A percentile compares a stretch with the other conserved stretches of the same genome.
Evolutionary conservation across 2,888 invertebrate genomes (phyloP).

Genomic region (Chalcis sispes): DNA sequence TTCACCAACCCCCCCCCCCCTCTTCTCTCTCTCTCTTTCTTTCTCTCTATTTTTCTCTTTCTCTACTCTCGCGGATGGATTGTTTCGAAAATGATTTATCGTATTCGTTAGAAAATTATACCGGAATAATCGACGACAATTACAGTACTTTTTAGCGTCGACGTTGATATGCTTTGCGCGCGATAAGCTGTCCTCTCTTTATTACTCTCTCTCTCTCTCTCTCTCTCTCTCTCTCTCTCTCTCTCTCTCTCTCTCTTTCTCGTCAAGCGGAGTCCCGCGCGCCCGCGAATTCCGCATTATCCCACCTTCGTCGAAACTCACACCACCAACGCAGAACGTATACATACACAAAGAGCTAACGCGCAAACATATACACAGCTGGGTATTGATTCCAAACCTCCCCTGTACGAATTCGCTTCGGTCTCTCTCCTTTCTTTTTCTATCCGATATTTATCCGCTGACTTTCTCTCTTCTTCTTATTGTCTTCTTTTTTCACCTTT

Average conservation of each 20-base stretch:
- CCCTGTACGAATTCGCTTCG: not conserved
- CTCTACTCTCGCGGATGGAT: not conserved
- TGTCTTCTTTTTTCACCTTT: not conserved
- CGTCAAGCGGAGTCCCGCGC: not conserved
- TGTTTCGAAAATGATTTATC: conserved; percentile 5
- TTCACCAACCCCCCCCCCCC: no score
- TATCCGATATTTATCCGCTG: not conserved
- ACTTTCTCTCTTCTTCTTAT: not conserved
- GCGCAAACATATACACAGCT: no score
- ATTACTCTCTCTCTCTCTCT: not conserved
- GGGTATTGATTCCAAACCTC: conserved; percentile 2
- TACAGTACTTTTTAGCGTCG: no score
- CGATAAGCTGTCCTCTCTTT: not conserved
- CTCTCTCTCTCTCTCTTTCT: conserved; percentile 4
- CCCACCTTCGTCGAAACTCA: no score
- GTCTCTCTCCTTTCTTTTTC: not conserved
- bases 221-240: conserved; percentile 3
- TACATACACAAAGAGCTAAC: not conserved
- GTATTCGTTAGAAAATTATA: conserved; percentile 1
- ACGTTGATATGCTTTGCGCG: not conserved
- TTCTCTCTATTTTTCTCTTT: no score
- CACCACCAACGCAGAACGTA: no score
- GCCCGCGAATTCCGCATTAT: no score
- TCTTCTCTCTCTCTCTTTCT: no score
- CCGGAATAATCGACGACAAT: not conserved